phyloP scores from a whole-genome alignment of 2,113 vertebrate genomes.

The Hassar affinis region DNA sequence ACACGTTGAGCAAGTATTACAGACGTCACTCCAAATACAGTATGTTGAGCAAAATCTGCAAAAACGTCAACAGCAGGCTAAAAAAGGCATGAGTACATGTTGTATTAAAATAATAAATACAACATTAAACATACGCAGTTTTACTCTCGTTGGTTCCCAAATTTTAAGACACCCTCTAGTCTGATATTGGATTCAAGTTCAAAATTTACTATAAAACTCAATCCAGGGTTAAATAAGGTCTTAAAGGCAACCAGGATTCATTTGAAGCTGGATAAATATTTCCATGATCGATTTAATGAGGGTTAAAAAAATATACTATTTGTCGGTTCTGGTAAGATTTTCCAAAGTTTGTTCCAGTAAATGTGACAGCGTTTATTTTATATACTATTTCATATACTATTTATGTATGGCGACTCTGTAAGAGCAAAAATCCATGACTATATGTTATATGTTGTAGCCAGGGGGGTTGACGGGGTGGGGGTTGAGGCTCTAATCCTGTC shows the following conservation, averaged over 20 bases:
- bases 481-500: neutral
- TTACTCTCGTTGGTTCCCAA: neutral
- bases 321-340: neutral
- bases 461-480: too few species aligned
- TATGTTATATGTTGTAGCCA: neutral
- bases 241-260: neutral
- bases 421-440: neutral
- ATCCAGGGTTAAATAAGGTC: neutral
- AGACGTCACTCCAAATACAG: neutral
- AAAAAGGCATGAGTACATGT: neutral
- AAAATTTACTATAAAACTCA: neutral
- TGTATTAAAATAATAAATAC: neutral
- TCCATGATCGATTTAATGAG: too few species aligned
- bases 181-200: neutral
- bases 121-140: neutral
- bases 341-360: neutral
- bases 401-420: neutral
- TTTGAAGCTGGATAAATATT: neutral
- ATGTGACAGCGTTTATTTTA: neutral
- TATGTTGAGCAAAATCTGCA: neutral
- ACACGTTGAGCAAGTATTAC: neutral
- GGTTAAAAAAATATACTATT: too few species aligned
- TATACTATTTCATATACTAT: constrained; percentile 2
- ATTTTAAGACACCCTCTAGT: neutral
- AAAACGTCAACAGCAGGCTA: neutral